Base-by-base conservation (phyloP, 2,113 vertebrate species). In the Stigmatopora argus region DNA sequence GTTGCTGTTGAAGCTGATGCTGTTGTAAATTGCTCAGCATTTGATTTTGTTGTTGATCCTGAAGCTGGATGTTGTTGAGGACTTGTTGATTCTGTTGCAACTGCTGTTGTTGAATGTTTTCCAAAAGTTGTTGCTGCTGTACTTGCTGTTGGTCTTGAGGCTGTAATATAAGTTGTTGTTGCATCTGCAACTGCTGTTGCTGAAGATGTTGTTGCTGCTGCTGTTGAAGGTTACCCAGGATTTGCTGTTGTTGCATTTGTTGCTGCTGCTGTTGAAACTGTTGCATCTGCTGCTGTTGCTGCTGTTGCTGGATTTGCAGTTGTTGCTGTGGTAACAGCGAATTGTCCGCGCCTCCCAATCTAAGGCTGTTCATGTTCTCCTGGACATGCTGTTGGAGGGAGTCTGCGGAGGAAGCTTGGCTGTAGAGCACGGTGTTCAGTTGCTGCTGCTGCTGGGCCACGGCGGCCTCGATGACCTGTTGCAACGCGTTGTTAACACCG, bases 311-410 rank as follows among this genome's bases (percentile, higher is more conserved):
- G 18, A 89, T 80, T 62, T 90, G 89, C 49, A 90, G 65, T 72
- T 94, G 94, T 15, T 94, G 94, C 55, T 93, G 95, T 63, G 75
- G 92, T 38, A 92, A 89, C 23, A 98, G 83, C 0, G 92, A 71
- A 0, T 85, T 92, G 56, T 99, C 95, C 5, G 86, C 66, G 66
- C 91, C 92, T 0, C 93, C 87, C 53, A 89, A 87, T 77, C 94
- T 92, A 70, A 99, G 92, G 64, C 93, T 94, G 53, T 93, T 92
- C 91, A 92, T 92, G 83, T 90, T 92, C 65, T 92, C 91, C 66
- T 92, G 91, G 9, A 92, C 91, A 3, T 92, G 91, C 67, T 91
- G 90, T 73, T 91, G 90, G 48, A 92, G 85, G 34, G 84, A 84
- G 1, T 91, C 91, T 34, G 89, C 84, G 41, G 89, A 85, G 3